phyloP scores from a whole-genome alignment of 2,888 invertebrate species.

The Pammene fasciana region DNA sequence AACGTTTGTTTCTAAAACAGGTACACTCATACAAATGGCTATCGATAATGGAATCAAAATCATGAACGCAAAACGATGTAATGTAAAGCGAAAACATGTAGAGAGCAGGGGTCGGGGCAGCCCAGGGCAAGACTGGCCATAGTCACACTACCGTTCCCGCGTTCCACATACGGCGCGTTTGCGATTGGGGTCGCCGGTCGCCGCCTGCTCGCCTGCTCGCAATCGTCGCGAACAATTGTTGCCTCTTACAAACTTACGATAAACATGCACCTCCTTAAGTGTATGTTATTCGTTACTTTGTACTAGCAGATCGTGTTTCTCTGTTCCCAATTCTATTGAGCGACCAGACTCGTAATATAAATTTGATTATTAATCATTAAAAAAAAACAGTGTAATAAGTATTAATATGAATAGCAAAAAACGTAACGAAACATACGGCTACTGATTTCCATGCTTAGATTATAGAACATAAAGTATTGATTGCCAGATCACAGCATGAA shows the following conservation, averaged over 20 bases:
- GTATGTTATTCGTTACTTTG: conserved; percentile 39
- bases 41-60: conserved; percentile 38
- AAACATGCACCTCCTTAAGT: conserved; percentile 41
- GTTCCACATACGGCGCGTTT: conserved; percentile 67
- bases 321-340: conserved; percentile 30
- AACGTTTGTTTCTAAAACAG: conserved; percentile 15
- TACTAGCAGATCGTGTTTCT: conserved; percentile 23
- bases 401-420: background rate
- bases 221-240: conserved; percentile 43
- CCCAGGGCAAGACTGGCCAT: conserved; percentile 66
- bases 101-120: conserved; percentile 60
- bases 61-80: conserved; percentile 37
- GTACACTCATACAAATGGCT: conserved; percentile 26
- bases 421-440: conserved; percentile 1
- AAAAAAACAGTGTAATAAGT: background rate
- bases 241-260: conserved; percentile 42
- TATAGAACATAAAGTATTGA: conserved; percentile 18
- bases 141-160: conserved; percentile 74
- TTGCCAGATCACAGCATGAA: conserved; percentile 21
- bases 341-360: conserved; percentile 21
- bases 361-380: conserved; percentile 30
- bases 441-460: conserved; percentile 17
- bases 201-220: conserved; percentile 35
- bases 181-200: conserved; percentile 59
- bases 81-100: conserved; percentile 44